These are phyloP conservation scores for Meiosimyza decipiens DNA, from an alignment of 2,888 invertebrate genomes.

Conservation along the genomic window DNA sequence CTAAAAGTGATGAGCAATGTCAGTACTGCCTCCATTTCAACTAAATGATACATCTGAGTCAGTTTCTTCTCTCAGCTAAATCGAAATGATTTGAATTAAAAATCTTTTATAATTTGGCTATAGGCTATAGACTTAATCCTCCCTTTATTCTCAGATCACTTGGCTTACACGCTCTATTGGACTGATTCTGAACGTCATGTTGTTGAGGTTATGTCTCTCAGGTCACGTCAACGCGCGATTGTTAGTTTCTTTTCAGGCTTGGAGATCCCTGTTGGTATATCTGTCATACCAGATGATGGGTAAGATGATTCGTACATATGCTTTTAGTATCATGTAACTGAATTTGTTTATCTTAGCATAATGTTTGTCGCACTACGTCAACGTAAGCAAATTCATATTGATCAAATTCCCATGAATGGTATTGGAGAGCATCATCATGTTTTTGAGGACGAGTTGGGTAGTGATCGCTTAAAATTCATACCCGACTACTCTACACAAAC, in stretches of 20 bases:
- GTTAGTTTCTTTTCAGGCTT: conserved; percentile 71
- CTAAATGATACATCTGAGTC: neutral
- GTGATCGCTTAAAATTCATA: conserved; percentile 63
- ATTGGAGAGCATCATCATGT: conserved; percentile 64
- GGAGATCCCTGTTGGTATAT: conserved; percentile 77
- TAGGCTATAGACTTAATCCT: neutral
- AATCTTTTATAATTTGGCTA: too few species aligned
- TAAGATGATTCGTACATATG: conserved; percentile 34
- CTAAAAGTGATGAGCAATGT: too few species aligned
- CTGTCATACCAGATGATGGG: conserved; percentile 69
- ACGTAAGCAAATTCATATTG: conserved; percentile 70
- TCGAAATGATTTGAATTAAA: too few species aligned
- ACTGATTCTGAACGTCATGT: conserved; percentile 73
- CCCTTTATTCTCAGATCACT: conserved; percentile 70
- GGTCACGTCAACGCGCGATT: conserved; percentile 71
- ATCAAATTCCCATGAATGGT: conserved; percentile 78
- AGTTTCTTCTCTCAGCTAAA: too few species aligned
- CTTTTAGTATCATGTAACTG: neutral
- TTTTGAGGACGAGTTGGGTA: conserved; percentile 61
- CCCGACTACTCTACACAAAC: conserved; percentile 69
- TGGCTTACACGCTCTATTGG: conserved; percentile 80
- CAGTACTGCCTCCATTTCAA: neutral
- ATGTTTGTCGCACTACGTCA: conserved; percentile 74
- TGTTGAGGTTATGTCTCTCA: conserved; percentile 76
- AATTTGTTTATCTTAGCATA: conserved; percentile 66